Evolutionary conservation across 2,113 vertebrate species (phyloP).

Genomic region (Tragulus kanchil): DNA sequence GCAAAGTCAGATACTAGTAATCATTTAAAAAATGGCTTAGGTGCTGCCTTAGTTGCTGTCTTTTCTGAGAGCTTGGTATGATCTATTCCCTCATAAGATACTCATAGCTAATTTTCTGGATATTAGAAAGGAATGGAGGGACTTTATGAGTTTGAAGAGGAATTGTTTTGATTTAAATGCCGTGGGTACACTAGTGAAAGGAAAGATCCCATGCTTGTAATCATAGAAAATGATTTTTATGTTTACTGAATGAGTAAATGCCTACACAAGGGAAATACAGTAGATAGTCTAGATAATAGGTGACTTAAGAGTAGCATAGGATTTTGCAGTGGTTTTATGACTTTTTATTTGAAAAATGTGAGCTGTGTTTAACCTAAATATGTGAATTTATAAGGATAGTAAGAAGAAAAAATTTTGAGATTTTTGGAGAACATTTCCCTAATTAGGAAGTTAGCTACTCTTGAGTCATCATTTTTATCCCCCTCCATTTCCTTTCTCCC

Average conservation of each 20-base stretch:
- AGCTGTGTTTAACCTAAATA: constrained; percentile 60
- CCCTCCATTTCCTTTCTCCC: not conserved
- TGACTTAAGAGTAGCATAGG: not conserved
- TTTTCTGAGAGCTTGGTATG: constrained; percentile 49
- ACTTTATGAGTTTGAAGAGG: constrained; percentile 25
- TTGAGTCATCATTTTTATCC: not conserved
- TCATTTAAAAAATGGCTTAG: constrained; percentile 23
- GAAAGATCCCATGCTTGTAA: constrained; percentile 24
- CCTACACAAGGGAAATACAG: constrained; percentile 30
- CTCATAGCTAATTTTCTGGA: not conserved
- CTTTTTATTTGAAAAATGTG: constrained; percentile 65
- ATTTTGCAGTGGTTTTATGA: constrained; percentile 25
- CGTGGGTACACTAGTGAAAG: constrained; percentile 18
- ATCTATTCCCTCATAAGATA: not conserved
- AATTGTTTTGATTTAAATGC: constrained; percentile 50
- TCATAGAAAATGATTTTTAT: constrained; percentile 39
- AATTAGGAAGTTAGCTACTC: constrained; percentile 60
- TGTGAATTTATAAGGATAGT: constrained; percentile 51
- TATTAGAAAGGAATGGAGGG: not conserved
- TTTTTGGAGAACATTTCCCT: constrained; percentile 47
- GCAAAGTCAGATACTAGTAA: not conserved
- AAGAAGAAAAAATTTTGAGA: constrained; percentile 41
- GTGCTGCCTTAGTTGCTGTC: not conserved
- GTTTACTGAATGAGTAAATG: not conserved
- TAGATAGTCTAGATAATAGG: constrained; percentile 12